phyloP scores from a whole-genome alignment of 2,113 vertebrate species.

The Xiphophorus hellerii region DNA sequence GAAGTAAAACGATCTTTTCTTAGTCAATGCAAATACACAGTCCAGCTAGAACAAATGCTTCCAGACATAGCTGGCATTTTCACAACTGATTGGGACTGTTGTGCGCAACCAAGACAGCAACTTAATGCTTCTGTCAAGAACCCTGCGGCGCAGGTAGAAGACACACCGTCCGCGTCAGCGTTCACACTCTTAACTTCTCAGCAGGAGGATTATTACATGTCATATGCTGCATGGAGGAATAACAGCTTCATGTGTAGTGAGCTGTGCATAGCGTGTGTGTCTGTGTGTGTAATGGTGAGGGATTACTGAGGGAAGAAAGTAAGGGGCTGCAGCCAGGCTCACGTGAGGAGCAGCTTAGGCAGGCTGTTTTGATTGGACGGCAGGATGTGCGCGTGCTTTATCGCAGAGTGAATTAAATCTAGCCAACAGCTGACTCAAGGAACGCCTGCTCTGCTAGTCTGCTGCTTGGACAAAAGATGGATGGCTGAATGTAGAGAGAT shows the following conservation, averaged over 20 bases:
- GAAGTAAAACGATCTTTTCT: constrained; percentile 39
- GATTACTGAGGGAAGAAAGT: constrained; percentile 58
- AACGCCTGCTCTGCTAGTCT: constrained; percentile 18
- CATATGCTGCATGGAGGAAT: constrained; percentile 14
- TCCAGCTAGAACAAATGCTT: constrained; percentile 41
- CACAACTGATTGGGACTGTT: constrained; percentile 42
- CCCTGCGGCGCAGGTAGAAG: background rate
- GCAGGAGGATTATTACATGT: constrained; percentile 35
- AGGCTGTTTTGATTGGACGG: constrained; percentile 62
- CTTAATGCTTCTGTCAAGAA: background rate
- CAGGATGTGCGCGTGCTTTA: constrained; percentile 35
- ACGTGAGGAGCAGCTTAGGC: constrained; percentile 66
- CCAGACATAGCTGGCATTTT: constrained; percentile 31
- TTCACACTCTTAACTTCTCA: constrained; percentile 10
- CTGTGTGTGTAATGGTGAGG: constrained; percentile 18
- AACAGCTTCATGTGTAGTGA: background rate
- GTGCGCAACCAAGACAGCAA: background rate
- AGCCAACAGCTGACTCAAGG: constrained; percentile 59
- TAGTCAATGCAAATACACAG: constrained; percentile 51
- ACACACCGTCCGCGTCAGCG: constrained; percentile 12
- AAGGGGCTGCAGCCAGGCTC: constrained; percentile 56
- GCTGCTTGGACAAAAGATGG: no score
- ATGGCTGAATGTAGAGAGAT: no score
- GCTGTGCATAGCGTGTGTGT: background rate
- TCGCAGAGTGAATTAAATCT: constrained; percentile 63